Base-by-base conservation (phyloP, 2,888 invertebrate genomes). In the Imbricaverruca yamaguchii region DNA sequence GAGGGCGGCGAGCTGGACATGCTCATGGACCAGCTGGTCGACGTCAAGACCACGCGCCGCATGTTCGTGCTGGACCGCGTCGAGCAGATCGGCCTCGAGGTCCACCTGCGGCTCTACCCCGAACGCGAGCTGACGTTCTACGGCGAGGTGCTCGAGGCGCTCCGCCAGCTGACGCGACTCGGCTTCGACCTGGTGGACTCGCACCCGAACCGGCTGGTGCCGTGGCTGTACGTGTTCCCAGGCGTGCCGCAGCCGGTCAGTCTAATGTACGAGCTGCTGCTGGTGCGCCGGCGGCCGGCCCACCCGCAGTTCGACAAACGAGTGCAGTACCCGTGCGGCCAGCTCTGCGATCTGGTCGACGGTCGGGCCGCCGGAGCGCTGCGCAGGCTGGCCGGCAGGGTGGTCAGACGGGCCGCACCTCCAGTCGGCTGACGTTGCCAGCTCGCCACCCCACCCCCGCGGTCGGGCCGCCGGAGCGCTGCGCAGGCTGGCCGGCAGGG, bases 1-100 rank as follows among this genome's bases (percentile, higher is more conserved):
- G 77, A 77, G 77, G 77, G 77, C 21, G 77, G 77, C 77, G 77
- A 77, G 77, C 53, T 77, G 77, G 77, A 77, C 77, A 77, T 77
- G 77, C 21, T 77, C 21, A 15, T 77, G 18, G 77, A 77, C 77
- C 77, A 77, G 77, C 53, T 55, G 55, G n/a, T 77, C 55, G 55
- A 55, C 21, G 13, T 8, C 10, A 53, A 53, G 55, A 8, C 9
- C 10, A 55, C 21, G 55, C 10, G 13, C 18, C 77, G 77, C 55
- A 55, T 53, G 55, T 53, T 55, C 21, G 53, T 53, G 53, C 53
- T 77, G 55, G 77, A 77, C n/a, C 53, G 55, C 10, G 77, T 77
- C 18, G 77, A 77, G 55, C 77, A 77, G 77, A 15, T 77, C 15
- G 77, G 77, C 18, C 55, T 77, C 55, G 77, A 77, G 77, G 11